phyloP scores from a whole-genome alignment of 2,888 invertebrate genomes.

The Aleiodes leptofemur region DNA sequence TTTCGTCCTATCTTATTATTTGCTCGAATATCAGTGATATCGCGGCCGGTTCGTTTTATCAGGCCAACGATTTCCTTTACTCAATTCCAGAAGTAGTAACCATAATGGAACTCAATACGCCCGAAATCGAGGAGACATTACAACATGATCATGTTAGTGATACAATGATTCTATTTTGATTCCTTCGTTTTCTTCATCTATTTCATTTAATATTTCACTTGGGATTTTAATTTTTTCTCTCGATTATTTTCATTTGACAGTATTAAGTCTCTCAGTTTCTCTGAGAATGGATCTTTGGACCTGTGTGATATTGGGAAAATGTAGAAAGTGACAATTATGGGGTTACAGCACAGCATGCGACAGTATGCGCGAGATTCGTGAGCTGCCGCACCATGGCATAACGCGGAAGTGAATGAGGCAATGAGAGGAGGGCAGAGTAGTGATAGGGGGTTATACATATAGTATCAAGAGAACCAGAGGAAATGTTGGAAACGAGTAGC shows the following conservation, averaged over 20 bases:
- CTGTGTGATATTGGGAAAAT: slow-evolving; percentile 54
- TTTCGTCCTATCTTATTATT: slow-evolving; percentile 29
- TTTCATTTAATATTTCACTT: slow-evolving; percentile 4
- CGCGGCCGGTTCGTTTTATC: slow-evolving; percentile 29
- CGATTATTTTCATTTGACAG: not conserved
- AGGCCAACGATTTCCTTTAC: slow-evolving; percentile 29
- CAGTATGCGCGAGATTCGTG: slow-evolving; percentile 11
- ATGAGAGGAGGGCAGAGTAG: slow-evolving; percentile 32
- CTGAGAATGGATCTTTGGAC: too few relatives aligned
- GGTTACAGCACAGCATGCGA: slow-evolving; percentile 32
- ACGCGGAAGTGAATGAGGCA: slow-evolving; percentile 17
- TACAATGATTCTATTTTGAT: slow-evolving; percentile 21
- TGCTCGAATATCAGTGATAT: slow-evolving; percentile 36
- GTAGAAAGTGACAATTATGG: slow-evolving; percentile 67
- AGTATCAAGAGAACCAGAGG: slow-evolving; percentile 1
- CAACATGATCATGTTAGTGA: not conserved
- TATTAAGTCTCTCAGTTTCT: not conserved
- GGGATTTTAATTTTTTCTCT: not conserved
- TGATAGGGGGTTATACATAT: slow-evolving; percentile 25
- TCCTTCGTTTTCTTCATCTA: not conserved
- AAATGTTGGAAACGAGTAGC: slow-evolving; percentile 55
- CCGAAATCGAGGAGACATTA: slow-evolving; percentile 27
- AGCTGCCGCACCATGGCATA: slow-evolving; percentile 12
- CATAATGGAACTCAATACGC: slow-evolving; percentile 30
- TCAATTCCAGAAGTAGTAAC: slow-evolving; percentile 26